Percentiles rank a stretch among this genome's conserved stretches.
Evolutionary conservation across 2,888 invertebrate genomes (phyloP).

Genomic region (Apamea sordens): DNA sequence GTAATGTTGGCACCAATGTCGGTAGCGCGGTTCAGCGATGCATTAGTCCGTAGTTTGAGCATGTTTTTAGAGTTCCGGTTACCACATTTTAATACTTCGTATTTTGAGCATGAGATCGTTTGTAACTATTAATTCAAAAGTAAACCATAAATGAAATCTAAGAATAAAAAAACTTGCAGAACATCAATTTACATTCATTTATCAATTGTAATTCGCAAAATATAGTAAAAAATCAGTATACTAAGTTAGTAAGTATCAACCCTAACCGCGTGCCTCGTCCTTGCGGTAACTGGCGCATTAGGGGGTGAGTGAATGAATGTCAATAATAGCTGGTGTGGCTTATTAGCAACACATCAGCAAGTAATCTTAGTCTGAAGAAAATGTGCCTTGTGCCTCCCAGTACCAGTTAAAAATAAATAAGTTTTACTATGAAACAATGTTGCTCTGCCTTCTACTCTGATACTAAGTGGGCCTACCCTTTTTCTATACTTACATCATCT

Average conservation of each 20-base stretch:
- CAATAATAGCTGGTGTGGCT: not conserved
- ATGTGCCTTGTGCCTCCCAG: not conserved
- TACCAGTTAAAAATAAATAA: not conserved
- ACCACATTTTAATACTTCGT: not conserved
- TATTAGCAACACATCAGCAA: not conserved
- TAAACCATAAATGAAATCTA: not conserved
- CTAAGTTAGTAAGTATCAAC: not conserved
- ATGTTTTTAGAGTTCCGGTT: not conserved
- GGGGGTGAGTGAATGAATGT: slow-evolving; percentile 1
- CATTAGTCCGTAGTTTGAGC: slow-evolving; percentile 5
- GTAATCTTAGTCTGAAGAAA: not conserved
- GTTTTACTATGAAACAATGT: not conserved
- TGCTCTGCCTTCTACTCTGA: not conserved
- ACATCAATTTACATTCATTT: slow-evolving; percentile 1
- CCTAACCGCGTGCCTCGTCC: not conserved
- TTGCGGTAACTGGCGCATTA: not conserved
- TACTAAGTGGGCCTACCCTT: not conserved
- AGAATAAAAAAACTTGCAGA: not conserved
- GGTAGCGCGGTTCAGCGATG: slow-evolving; percentile 30
- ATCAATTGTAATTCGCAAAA: not conserved
- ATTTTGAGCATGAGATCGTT: slow-evolving; percentile 11
- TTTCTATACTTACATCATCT: not conserved
- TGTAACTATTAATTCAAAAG: not conserved
- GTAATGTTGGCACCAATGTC: slow-evolving; percentile 47
- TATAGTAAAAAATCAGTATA: not conserved